Percentiles rank a stretch among this genome's conserved stretches.
Conservation (phyloP, 1,140 invertebrate genomes). For the Coptotermes formosanus region DNA sequence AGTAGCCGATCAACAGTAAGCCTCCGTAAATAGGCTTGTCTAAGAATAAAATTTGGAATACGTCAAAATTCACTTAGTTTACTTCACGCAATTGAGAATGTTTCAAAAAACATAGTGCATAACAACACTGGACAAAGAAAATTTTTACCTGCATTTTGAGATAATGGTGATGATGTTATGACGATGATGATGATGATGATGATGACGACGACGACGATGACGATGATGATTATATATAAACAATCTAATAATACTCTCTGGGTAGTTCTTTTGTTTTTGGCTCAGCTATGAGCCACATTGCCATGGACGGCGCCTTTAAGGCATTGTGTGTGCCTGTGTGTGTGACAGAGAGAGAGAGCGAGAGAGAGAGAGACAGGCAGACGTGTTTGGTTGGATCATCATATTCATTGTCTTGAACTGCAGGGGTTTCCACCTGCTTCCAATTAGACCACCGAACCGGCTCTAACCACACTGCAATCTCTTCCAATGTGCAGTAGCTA, state of each 20-base stretch:
- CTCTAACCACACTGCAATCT: neutral
- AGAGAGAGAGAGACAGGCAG: too few relatives aligned
- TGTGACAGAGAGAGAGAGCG: too few relatives aligned
- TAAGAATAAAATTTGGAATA: too few relatives aligned
- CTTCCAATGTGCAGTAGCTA: neutral
- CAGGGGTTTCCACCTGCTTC: slow-evolving; percentile 3
- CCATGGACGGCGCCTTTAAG: neutral
- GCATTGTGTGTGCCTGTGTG: neutral
- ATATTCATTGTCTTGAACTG: slow-evolving; percentile 7
- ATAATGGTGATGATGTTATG: too few relatives aligned
- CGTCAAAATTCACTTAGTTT: too few relatives aligned
- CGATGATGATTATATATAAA: neutral
- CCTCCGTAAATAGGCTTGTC: too few relatives aligned
- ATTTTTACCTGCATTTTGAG: too few relatives aligned
- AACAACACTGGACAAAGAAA: too few relatives aligned
- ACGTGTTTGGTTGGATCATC: neutral
- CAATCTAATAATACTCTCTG: neutral
- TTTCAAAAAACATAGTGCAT: too few relatives aligned
- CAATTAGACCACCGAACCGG: neutral
- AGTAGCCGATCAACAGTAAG: too few relatives aligned
- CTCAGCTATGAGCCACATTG: neutral
- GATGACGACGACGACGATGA: neutral
- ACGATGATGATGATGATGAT: too few relatives aligned
- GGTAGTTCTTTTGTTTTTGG: neutral
- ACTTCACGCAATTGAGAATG: too few relatives aligned